Evolutionary conservation across 2,113 vertebrate genomes (phyloP), one percentile per base, ranked within the genome.

Genomic region (Gymnobelideus leadbeateri): DNA sequence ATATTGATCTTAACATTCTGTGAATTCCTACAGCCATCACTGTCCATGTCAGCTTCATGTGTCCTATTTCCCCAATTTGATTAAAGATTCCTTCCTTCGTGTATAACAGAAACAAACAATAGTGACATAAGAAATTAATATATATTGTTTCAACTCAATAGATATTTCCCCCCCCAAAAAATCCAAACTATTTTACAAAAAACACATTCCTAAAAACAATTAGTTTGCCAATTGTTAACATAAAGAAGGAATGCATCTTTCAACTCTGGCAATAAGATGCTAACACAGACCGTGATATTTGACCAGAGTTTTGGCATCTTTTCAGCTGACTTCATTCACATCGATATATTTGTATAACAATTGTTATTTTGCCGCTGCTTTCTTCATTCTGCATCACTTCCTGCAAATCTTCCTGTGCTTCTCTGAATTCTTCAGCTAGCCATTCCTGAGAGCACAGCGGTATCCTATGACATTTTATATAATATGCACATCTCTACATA

Each of bases 51-150:
- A 61, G 8, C 25, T 91, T 93, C 50, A 92, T 89, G 25, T 57
- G 8, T 95, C 68, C 77, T 91, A 1, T 4, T 54, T 96, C 89
- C 92, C 92, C 92, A 46, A 91, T 95, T 95, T 95, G 43, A 95
- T 92, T 52, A 93, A 92, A 92, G 96, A 31, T 12, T 51, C 68
- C 90, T 52, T 84, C 51, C 90, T 52, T 84, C 51, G n/a, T 91
- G 19, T 19, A 84, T 84, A 84, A 77, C 14, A n/a, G 16, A 77
- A 77, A n/a, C 16, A 43, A 84, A 84, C 6, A 84, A 43, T 21
- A 43, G 68, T n/a, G 19, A 43, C 19, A 68, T 68, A 68, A 43
- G 16, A 84, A 84, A 84, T 23, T 14, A 43, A 43, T 23, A 8
- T 23, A 84, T 43, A 2, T 84, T 84, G 14, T 77, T 43, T 84